Percentiles rank a stretch among this genome's conserved stretches.
Evolutionary conservation across 2,888 invertebrate species (phyloP).

Genomic region (Philonicus albiceps): DNA sequence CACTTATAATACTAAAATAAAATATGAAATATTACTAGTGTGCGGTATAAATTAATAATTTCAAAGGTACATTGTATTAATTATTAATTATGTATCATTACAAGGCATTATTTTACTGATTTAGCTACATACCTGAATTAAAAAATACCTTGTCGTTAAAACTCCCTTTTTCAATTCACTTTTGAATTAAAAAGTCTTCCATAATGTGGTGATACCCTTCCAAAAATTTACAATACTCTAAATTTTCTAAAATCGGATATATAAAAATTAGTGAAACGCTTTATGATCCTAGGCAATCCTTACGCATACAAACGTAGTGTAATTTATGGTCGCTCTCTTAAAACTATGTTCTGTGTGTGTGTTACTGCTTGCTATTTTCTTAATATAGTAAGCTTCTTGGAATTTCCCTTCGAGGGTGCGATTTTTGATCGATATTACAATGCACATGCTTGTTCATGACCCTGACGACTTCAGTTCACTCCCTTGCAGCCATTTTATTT

Average conservation of each 20-base stretch:
- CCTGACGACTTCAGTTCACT: background rate
- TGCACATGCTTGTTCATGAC: slow-evolving; percentile 26
- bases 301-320: background rate
- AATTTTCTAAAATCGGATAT: background rate
- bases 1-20: background rate
- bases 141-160: background rate
- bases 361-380: slow-evolving; percentile 8
- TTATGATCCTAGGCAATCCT: background rate
- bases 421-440: slow-evolving; percentile 19
- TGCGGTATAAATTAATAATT: background rate
- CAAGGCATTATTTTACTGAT: background rate
- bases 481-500: slow-evolving; percentile 25
- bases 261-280: background rate
- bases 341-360: background rate
- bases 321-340: background rate
- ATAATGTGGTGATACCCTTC: background rate
- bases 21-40: background rate
- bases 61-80: background rate
- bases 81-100: too few species aligned
- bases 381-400: slow-evolving; percentile 5
- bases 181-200: background rate
- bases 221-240: background rate
- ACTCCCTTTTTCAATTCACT: background rate
- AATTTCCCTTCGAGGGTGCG: slow-evolving; percentile 27
- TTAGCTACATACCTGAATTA: background rate